These are phyloP conservation scores for Oligia strigilis DNA, from an alignment of 2,888 invertebrate genomes.

Conservation along the genomic window DNA sequence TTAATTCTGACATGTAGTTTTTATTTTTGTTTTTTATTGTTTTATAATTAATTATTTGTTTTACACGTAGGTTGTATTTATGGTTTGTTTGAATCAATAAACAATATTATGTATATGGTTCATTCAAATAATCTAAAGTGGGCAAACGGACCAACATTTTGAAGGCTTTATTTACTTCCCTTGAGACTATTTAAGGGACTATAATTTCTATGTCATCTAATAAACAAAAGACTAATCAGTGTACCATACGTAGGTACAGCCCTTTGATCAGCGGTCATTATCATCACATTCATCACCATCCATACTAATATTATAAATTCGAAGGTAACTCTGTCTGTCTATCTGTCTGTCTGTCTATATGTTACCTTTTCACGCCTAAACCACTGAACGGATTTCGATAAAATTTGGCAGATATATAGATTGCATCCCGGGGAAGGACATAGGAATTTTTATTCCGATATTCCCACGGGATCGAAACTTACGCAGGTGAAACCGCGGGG, in stretches of 20 bases:
- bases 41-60: not conserved
- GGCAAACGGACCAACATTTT: not conserved
- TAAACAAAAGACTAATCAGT: not conserved
- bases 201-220: not conserved
- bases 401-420: too few relatives aligned
- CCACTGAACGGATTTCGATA: too few relatives aligned
- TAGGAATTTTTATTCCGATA: too few relatives aligned
- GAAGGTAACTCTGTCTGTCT: too few relatives aligned
- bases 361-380: too few relatives aligned
- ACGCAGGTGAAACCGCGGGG: too few relatives aligned
- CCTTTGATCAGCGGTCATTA: not conserved
- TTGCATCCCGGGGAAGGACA: too few relatives aligned
- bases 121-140: not conserved
- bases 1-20: constrained; percentile 30
- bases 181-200: not conserved
- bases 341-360: too few relatives aligned
- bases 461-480: too few relatives aligned
- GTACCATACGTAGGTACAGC: not conserved
- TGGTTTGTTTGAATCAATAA: not conserved
- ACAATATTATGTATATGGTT: not conserved
- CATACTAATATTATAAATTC: too few relatives aligned
- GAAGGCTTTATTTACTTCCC: not conserved
- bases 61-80: not conserved
- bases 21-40: constrained; percentile 34
- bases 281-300: too few relatives aligned